phyloP scores from a whole-genome alignment of 2,888 invertebrate species.

The Acanthococcus lagerstroemiae region DNA sequence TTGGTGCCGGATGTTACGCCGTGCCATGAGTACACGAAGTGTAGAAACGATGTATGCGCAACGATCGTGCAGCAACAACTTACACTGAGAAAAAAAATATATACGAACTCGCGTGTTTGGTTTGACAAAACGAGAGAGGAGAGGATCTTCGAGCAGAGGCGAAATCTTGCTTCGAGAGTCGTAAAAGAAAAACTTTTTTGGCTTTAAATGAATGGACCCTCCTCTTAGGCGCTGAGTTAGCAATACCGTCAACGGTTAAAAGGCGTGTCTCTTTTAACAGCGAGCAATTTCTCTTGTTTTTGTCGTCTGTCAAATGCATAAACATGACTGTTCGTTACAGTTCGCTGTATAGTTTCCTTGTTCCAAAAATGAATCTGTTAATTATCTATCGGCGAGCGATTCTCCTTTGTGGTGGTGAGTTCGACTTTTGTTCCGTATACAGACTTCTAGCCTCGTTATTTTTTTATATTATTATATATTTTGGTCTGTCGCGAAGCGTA shows the following conservation, averaged over 20 bases:
- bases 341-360: neutral
- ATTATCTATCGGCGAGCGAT: neutral
- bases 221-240: constrained; percentile 20
- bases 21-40: no score
- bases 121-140: neutral
- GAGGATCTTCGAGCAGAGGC: neutral
- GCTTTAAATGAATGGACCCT: constrained; percentile 1
- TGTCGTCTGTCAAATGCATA: constrained; percentile 29
- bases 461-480: no score
- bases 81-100: no score
- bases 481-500: no score
- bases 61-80: no score
- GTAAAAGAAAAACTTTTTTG: neutral
- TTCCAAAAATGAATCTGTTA: constrained; percentile 1
- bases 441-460: no score
- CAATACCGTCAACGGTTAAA: constrained; percentile 21
- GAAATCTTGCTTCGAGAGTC: neutral
- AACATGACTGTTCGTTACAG: constrained; percentile 25
- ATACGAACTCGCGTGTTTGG: no score
- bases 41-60: no score
- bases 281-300: constrained; percentile 28
- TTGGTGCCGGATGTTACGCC: no score
- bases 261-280: constrained; percentile 28
- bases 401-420: no score
- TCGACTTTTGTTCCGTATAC: no score